Conservation (phyloP, 2,113 vertebrate genomes). For the Gobius niger region DNA sequence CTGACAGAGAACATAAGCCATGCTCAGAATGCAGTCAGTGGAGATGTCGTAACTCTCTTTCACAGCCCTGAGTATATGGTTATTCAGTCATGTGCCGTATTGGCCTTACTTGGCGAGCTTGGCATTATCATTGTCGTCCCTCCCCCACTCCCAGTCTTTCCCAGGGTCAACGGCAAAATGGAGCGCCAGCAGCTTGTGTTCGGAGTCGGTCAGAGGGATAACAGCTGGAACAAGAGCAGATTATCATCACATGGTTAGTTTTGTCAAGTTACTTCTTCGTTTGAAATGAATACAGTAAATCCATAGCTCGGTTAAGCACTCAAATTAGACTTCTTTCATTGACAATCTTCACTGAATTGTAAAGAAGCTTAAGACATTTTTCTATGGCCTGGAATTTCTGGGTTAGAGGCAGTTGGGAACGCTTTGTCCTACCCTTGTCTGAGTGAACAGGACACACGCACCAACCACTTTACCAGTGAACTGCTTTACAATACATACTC, state of each 20-base stretch:
- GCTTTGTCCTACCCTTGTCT: not conserved
- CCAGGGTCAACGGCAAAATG: constrained; percentile 98
- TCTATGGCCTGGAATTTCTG: not conserved
- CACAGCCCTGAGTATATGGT: constrained; percentile 11
- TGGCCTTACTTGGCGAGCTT: constrained; percentile 91
- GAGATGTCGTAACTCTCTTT: not conserved
- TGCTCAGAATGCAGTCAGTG: not conserved
- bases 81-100: constrained; percentile 14
- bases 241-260: constrained; percentile 41
- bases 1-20: no score
- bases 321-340: no score
- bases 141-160: constrained; percentile 96
- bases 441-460: not conserved
- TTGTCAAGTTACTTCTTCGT: constrained; percentile 18
- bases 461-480: not conserved
- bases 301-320: not conserved
- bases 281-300: constrained; percentile 4
- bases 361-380: not conserved
- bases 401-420: not conserved
- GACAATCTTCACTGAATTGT: not conserved
- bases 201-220: constrained; percentile 96
- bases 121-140: constrained; percentile 92
- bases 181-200: constrained; percentile 96
- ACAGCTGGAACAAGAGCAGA: constrained; percentile 83
- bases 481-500: no score